Conservation (phyloP, 2,113 vertebrate species). For the Neolamprologus modestus region DNA sequence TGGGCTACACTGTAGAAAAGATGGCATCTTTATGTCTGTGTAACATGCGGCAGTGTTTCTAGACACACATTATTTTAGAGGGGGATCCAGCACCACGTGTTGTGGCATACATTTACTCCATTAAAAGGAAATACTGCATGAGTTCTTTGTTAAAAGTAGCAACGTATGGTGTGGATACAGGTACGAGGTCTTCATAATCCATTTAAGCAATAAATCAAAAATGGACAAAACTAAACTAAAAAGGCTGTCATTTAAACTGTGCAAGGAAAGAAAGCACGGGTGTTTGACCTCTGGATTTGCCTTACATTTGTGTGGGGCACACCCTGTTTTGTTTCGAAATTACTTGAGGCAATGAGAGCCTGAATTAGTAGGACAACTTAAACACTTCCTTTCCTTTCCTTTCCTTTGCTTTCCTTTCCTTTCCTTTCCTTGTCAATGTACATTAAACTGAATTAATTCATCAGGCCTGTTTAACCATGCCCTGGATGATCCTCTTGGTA, state of each 20-base stretch:
- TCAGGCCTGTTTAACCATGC: slow-evolving; percentile 43
- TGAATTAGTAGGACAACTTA: background rate
- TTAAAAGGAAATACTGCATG: background rate
- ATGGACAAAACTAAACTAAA: background rate
- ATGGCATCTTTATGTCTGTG: background rate
- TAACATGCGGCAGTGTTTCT: background rate
- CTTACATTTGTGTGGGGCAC: background rate
- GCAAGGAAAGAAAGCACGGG: background rate
- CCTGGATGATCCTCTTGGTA: slow-evolving; percentile 48
- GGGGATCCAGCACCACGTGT: background rate
- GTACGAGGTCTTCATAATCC: background rate
- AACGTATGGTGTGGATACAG: background rate
- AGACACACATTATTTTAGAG: background rate
- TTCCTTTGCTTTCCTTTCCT: no score
- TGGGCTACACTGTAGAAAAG: background rate
- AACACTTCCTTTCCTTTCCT: background rate
- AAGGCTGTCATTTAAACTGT: background rate
- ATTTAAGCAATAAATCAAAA: background rate
- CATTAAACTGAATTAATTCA: slow-evolving; percentile 30
- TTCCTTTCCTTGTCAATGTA: background rate
- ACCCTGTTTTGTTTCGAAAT: background rate
- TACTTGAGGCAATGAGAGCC: background rate
- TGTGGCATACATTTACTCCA: background rate
- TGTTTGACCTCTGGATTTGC: background rate
- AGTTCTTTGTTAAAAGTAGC: background rate